Evolutionary conservation across 2,888 invertebrate species (phyloP), one percentile per base, ranked within the genome.

Genomic region (Perizoma affinitatum): DNA sequence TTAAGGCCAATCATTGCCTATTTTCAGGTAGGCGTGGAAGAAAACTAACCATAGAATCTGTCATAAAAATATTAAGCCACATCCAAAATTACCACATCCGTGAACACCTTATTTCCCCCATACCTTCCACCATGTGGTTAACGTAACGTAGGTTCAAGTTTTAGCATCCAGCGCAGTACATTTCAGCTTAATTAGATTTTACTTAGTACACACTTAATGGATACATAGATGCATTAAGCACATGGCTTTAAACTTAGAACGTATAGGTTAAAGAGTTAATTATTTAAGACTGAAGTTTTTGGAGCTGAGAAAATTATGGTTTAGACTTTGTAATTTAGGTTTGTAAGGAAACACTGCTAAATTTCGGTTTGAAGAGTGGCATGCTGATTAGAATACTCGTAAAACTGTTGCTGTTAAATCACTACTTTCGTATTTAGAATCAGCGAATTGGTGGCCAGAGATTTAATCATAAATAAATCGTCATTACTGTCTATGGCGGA

Each of bases 181-280:
- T 81, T 83, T 81, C 73, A 78, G 71, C 76, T 79, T 83, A 86
- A 86, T 86, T 85, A 83, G 79, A 78, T 78, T 80, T 75, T 72
- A 58, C 74, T 73, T 67, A 71, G 58, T 11, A 56, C 55, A 61
- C 55, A 61, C 61, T 61, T 61, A 54, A 58, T 57, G 51, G 53
- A 45, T 50, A 45, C 48, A 47, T 45, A 38, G 40, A 45, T 56
- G 58, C 46, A 61, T 58, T 53, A 59, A 63, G 43, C 58, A 66
- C 54, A 40, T 63, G 54, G 59, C 56, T 42, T 53, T 50, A 48
- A 66, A 55, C 51, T 58, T 48, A 52, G 52, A 58, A 55, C 43
- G 48, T 58, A 52, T 52, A 42, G 46, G 50, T 46, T 47, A n/a
- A 58, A 22, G 42, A 54, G 44, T 44, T 54, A 58, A 58, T 62